phyloP scores from a whole-genome alignment of 2,888 invertebrate species.

The Drosophila phalerata region DNA sequence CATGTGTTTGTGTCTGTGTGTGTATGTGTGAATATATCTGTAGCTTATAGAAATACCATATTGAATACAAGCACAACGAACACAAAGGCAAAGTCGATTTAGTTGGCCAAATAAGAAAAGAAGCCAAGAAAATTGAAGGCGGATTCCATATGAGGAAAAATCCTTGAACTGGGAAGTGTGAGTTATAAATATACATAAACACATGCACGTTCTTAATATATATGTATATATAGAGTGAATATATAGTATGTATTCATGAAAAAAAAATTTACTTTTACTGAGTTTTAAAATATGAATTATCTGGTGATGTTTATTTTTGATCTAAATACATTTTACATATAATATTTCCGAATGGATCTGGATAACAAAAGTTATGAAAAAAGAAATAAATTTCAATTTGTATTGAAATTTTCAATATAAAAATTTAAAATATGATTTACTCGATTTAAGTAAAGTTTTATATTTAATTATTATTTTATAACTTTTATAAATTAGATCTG shows the following conservation, averaged over 20 bases:
- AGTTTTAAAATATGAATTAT: too few species aligned
- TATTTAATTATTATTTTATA: too few species aligned
- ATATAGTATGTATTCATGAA: slow-evolving; percentile 5
- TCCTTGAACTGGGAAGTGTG: slow-evolving; percentile 13
- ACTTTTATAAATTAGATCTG: too few species aligned
- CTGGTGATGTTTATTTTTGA: too few species aligned
- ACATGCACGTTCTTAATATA: neutral
- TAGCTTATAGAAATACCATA: slow-evolving; percentile 66
- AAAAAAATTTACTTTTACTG: slow-evolving; percentile 19
- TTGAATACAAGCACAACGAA: slow-evolving; percentile 42
- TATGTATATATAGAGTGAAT: neutral
- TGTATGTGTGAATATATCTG: slow-evolving; percentile 29
- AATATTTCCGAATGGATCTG: too few species aligned
- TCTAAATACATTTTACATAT: too few species aligned
- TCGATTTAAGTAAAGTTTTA: too few species aligned
- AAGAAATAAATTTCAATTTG: too few species aligned
- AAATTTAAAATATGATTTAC: too few species aligned
- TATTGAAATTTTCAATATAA: too few species aligned
- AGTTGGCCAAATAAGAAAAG: slow-evolving; percentile 73
- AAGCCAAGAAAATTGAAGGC: slow-evolving; percentile 61
- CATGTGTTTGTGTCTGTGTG: slow-evolving; percentile 20
- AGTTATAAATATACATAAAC: slow-evolving; percentile 26
- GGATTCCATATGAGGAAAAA: slow-evolving; percentile 25
- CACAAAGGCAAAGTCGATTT: slow-evolving; percentile 78
- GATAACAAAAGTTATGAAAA: too few species aligned